phyloP scores from a whole-genome alignment of 2,888 invertebrate genomes.

The Laothoe populi region DNA sequence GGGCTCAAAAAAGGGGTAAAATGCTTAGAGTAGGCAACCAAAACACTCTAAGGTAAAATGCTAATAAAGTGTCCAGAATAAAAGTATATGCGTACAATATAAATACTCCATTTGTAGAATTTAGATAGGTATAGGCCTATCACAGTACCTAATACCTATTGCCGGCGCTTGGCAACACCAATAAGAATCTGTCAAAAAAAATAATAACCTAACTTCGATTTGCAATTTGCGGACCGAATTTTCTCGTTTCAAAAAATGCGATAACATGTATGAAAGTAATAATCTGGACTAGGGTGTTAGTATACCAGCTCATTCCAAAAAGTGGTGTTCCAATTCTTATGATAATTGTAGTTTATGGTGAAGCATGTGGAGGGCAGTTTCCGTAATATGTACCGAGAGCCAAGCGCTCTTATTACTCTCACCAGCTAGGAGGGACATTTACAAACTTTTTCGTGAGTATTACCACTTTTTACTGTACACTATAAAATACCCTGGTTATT shows the following conservation, averaged over 20 bases:
- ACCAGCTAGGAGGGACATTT: constrained; percentile 55
- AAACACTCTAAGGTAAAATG: no score
- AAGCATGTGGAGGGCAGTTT: constrained; percentile 65
- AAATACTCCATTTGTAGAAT: no score
- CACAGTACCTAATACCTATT: no score
- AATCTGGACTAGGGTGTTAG: constrained; percentile 37
- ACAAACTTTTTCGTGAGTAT: constrained; percentile 62
- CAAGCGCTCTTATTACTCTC: constrained; percentile 56
- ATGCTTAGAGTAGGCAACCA: no score
- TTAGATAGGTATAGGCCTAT: no score
- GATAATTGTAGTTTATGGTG: constrained; percentile 24
- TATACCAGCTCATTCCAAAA: constrained; percentile 8
- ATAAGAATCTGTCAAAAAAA: neutral
- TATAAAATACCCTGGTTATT: neutral
- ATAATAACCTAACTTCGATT: constrained; percentile 31
- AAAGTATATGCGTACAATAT: no score
- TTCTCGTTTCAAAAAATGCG: constrained; percentile 29
- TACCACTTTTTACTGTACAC: neutral
- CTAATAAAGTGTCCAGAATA: no score
- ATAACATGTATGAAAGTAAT: constrained; percentile 51
- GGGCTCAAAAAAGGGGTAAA: no score
- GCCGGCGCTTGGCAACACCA: constrained; percentile 15
- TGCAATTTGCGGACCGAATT: constrained; percentile 29
- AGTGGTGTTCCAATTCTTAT: constrained; percentile 22
- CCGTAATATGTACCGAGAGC: constrained; percentile 58